Evolutionary conservation across 2,113 vertebrate genomes (phyloP), one percentile per base, ranked within the genome.

Genomic region (Petrocephalus microphthalmus): DNA sequence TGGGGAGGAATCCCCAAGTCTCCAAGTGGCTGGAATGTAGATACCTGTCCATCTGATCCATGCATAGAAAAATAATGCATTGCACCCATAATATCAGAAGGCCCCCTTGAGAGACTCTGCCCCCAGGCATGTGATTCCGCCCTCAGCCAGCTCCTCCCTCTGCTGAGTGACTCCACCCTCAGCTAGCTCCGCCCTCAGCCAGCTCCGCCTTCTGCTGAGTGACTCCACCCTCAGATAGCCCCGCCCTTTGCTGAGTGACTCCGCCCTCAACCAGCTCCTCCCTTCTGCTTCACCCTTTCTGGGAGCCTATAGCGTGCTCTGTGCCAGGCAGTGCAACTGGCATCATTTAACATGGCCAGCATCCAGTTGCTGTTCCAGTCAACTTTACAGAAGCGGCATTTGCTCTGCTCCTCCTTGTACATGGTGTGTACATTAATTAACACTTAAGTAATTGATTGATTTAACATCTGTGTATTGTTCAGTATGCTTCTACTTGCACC

Each of bases 51-150:
- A 49, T 49, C 5, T 49, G 56, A 60, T 60, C 56, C 22, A 60
- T 42, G 7, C 56, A 57, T 22, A 22, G 20, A 57, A 57, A 5
- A 22, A 4, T 2, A 22, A 57, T 19, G 6, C 54, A 8, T 60
- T 60, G 20, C 20, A 7, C 6, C 20, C 87, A 91, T 93, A 93
- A 93, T 94, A 93, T 92, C 90, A 92, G 91, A 37, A 54, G 29
- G 29, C 19, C 20, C 19, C 20, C 56, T 19, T 22, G 20, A 57
- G 19, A 22, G 54, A 57, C 54, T 57, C 53, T 5, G 8, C 54
- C 54, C 47, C 0, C 7, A 49, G 5, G 42, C 42, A 42, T 42
- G 42, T 42, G 54, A 57, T 19, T 20, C 53, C 19, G 8, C 54
- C 54, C 47, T 7, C 7, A 49, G 5, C 5, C 5, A 49, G 7